Conservation (phyloP, 1,140 invertebrate genomes). For the Brachionus plicatilis region DNA sequence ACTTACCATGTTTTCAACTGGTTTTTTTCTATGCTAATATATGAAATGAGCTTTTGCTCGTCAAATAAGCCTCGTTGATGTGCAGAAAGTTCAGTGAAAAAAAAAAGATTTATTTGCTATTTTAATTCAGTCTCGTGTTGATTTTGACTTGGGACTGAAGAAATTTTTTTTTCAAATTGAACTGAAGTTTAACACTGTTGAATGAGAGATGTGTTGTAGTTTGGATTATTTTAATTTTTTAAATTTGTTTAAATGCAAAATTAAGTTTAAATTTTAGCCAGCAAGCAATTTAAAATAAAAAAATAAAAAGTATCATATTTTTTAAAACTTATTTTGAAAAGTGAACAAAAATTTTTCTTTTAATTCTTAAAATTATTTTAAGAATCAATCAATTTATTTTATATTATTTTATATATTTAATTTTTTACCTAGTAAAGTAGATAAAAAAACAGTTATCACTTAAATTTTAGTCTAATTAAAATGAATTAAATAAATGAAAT, state of each 20-base stretch:
- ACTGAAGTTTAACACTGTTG: constrained; percentile 10
- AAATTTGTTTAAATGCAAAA: neutral
- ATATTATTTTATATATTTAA: too few species aligned
- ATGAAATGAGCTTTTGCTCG: constrained; percentile 37
- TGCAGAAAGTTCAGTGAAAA: constrained; percentile 34
- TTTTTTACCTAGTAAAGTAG: too few species aligned
- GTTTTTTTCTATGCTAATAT: constrained; percentile 34
- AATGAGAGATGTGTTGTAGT: neutral
- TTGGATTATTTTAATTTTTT: neutral
- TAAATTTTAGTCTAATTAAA: too few species aligned
- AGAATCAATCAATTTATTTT: too few species aligned
- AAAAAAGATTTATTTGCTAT: neutral
- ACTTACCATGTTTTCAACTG: constrained; percentile 23
- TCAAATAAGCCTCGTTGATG: constrained; percentile 33
- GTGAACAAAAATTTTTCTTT: too few species aligned
- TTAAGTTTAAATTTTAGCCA: neutral
- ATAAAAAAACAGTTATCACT: too few species aligned
- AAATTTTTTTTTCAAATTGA: neutral
- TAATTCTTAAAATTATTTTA: too few species aligned
- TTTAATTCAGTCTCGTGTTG: constrained; percentile 30
- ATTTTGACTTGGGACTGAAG: neutral
- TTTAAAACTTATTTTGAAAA: neutral
- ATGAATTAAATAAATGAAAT: too few species aligned
- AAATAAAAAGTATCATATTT: neutral
- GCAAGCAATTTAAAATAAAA: neutral